These are phyloP conservation scores for Forbesichthys agassizii DNA, from an alignment of 2,113 vertebrate species.

Conservation along the genomic window DNA sequence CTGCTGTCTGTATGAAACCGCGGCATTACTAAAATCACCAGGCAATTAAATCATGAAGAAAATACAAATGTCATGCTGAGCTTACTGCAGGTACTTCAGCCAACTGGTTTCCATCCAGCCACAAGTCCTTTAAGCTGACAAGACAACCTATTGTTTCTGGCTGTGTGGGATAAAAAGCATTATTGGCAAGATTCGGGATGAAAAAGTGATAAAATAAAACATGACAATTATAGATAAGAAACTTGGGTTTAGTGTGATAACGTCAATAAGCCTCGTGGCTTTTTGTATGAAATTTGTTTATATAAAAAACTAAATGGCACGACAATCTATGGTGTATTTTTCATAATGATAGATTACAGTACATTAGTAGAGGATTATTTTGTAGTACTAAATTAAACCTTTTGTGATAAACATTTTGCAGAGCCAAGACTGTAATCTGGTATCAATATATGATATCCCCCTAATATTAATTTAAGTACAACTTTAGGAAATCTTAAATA, in stretches of 20 bases:
- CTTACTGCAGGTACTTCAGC: constrained; percentile 90
- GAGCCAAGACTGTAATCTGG: no score
- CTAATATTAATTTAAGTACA: no score
- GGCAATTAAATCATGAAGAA: neutral
- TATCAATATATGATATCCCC: no score
- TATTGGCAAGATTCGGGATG: constrained; percentile 24
- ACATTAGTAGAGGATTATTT: no score
- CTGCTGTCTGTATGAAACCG: neutral
- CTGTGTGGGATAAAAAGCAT: constrained; percentile 68
- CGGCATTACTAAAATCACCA: neutral
- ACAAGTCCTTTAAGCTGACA: constrained; percentile 93
- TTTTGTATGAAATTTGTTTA: neutral
- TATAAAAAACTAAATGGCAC: neutral
- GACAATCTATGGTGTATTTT: neutral
- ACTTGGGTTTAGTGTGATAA: neutral
- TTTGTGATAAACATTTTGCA: no score
- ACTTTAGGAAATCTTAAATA: no score
- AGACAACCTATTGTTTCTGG: constrained; percentile 95
- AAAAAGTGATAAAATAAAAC: constrained; percentile 7
- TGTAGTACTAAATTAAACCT: no score
- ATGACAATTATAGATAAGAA: constrained; percentile 1
- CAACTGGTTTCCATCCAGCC: constrained; percentile 98
- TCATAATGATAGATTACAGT: neutral
- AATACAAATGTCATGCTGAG: constrained; percentile 16
- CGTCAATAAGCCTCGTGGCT: neutral